A percentile compares a stretch with the other conserved stretches of the same genome.
Evolutionary conservation across 1,140 invertebrate species (phyloP).

Genomic region (Acromyrmex charruanus): DNA sequence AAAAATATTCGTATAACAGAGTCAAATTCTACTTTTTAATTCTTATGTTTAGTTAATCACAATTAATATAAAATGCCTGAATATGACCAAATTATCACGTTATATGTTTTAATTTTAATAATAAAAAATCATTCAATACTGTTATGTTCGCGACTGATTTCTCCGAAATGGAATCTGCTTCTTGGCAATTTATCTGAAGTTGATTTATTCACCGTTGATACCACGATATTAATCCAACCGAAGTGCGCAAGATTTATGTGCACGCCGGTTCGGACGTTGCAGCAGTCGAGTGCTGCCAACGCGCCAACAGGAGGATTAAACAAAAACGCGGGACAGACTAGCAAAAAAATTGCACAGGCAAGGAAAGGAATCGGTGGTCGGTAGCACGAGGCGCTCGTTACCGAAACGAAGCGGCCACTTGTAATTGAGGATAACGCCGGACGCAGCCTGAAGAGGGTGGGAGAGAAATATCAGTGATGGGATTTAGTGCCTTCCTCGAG

Average conservation of each 20-base stretch:
- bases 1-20: neutral
- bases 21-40: neutral
- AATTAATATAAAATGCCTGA: neutral
- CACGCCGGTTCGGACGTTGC: neutral
- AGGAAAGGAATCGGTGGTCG: conserved; percentile 21
- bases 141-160: neutral
- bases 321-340: conserved; percentile 38
- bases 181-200: conserved; percentile 36
- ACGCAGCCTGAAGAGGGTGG: conserved; percentile 25
- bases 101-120: neutral
- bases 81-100: neutral
- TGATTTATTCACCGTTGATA: conserved; percentile 46
- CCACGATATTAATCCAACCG: conserved; percentile 49
- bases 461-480: conserved; percentile 62
- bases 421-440: conserved; percentile 70
- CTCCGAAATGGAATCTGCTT: conserved; percentile 21
- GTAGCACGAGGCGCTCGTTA: conserved; percentile 69
- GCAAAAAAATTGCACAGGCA: conserved; percentile 48
- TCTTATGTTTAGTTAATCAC: neutral
- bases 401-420: conserved; percentile 66
- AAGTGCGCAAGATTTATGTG: conserved; percentile 29
- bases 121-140: neutral
- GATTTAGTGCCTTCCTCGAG: conserved; percentile 59
- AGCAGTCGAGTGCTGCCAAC: conserved; percentile 28
- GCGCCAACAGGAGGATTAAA: conserved; percentile 30